Evolutionary conservation across 2,888 invertebrate genomes (phyloP).

Genomic region (Rhamphomyia laevipes): DNA sequence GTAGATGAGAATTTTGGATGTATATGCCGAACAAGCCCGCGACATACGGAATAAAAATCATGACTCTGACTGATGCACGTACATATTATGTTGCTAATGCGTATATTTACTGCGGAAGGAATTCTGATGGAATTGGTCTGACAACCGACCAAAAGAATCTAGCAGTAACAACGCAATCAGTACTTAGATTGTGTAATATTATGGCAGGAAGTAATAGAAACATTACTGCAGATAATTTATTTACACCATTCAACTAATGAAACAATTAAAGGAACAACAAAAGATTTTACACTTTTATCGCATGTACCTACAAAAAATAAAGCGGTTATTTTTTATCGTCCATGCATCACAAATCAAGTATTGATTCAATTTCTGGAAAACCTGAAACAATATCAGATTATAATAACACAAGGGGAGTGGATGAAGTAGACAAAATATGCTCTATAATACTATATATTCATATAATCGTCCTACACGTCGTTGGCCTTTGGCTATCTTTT

Average conservation of each 20-base stretch:
- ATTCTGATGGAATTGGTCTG: slow-evolving; percentile 11
- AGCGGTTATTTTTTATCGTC: slow-evolving; percentile 3
- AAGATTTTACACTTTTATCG: too few species aligned
- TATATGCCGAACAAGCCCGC: too few species aligned
- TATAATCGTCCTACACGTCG: slow-evolving; percentile 11
- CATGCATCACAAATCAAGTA: slow-evolving; percentile 11
- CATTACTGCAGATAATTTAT: slow-evolving; percentile 15
- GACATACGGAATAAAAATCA: too few species aligned
- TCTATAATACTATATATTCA: slow-evolving; percentile 13
- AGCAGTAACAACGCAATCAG: slow-evolving; percentile 12
- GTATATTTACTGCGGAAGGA: slow-evolving; percentile 3
- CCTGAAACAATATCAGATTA: slow-evolving; percentile 10
- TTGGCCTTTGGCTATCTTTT: slow-evolving; percentile 5
- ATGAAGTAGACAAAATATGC: slow-evolving; percentile 12
- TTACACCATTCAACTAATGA: slow-evolving; percentile 12
- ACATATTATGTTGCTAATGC: too few species aligned
- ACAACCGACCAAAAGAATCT: slow-evolving; percentile 10
- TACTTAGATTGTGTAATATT: slow-evolving; percentile 6
- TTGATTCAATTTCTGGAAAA: slow-evolving; percentile 7
- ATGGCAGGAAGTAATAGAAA: slow-evolving; percentile 13
- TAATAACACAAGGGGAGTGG: slow-evolving; percentile 11
- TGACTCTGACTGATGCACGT: too few species aligned
- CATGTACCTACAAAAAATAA: too few species aligned
- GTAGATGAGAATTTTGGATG: too few species aligned
- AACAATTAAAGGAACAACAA: slow-evolving; percentile 9